Percentiles rank a stretch among this genome's conserved stretches.
Conservation (phyloP, 92 coral and sea anemone genomes). For the Epizoanthus stellaris region DNA sequence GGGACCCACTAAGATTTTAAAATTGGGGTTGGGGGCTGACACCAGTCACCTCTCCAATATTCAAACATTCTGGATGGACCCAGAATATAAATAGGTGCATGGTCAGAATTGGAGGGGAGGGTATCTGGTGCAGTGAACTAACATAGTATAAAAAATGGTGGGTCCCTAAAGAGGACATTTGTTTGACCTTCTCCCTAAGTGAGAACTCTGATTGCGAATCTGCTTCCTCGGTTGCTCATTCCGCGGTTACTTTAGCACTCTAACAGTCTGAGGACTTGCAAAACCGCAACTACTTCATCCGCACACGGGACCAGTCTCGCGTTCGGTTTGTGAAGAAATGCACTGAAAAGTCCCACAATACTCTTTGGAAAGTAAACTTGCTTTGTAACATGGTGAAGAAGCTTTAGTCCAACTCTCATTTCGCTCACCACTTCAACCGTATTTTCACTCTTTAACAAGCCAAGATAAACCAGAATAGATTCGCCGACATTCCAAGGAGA, state of each 20-base stretch:
- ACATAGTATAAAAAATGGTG: no score
- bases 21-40: no score
- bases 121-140: no score
- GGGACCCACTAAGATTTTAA: no score
- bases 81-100: no score
- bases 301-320: slow-evolving; percentile 28
- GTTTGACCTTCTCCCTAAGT: no score
- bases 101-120: no score
- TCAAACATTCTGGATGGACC: no score
- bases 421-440: slow-evolving; percentile 62
- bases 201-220: no score
- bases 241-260: not conserved
- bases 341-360: slow-evolving; percentile 44
- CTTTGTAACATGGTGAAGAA: slow-evolving; percentile 51
- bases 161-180: no score
- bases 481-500: slow-evolving; percentile 56
- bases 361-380: slow-evolving; percentile 52
- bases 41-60: no score
- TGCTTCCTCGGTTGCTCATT: no score
- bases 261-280: not conserved
- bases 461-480: slow-evolving; percentile 66
- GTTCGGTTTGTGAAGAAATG: slow-evolving; percentile 65
- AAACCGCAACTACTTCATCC: slow-evolving; percentile 27
- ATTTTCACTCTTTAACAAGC: slow-evolving; percentile 75
- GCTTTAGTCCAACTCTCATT: slow-evolving; percentile 47